Evolutionary conservation across 2,797 vertebrate genomes (phyloP).

Genomic region (Uromys caudimaculatus): DNA sequence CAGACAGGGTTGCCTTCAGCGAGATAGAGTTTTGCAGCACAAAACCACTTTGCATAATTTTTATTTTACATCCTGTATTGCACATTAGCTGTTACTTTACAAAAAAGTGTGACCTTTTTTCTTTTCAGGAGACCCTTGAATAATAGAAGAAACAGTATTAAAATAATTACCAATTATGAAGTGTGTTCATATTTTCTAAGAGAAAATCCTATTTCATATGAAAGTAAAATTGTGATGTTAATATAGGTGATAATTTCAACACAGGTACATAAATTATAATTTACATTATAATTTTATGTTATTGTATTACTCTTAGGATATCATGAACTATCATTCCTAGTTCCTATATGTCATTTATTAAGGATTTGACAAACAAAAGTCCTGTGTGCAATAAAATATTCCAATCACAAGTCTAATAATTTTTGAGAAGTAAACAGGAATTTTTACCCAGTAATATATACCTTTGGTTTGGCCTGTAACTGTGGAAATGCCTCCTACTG

Average conservation of each 20-base stretch:
- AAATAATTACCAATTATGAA: neutral
- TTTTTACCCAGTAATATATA: conserved; percentile 60
- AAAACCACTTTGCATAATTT: neutral
- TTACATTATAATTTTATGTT: neutral
- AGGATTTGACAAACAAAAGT: conserved; percentile 32
- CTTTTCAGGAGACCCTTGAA: neutral
- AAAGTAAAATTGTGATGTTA: neutral
- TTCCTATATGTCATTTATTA: neutral
- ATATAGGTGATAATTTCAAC: neutral
- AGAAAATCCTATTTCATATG: neutral
- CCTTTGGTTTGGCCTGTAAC: conserved; percentile 35
- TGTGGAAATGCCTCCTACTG: conserved; percentile 66
- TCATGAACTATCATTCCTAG: neutral
- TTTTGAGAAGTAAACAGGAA: conserved; percentile 64
- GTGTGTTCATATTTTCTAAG: neutral
- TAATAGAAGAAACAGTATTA: neutral
- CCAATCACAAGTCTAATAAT: conserved; percentile 54
- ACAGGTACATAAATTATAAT: neutral
- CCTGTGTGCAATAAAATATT: neutral
- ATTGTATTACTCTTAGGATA: neutral
- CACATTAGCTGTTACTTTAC: conserved; percentile 6
- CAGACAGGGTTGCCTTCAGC: neutral
- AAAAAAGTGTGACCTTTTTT: neutral
- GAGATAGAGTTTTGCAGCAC: neutral
- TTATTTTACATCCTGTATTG: neutral